A percentile compares a stretch with the other conserved stretches of the same genome.
These are phyloP conservation scores for Desmodus rotundus DNA, from an alignment of 2,113 vertebrate species.

Conservation along the genomic window DNA sequence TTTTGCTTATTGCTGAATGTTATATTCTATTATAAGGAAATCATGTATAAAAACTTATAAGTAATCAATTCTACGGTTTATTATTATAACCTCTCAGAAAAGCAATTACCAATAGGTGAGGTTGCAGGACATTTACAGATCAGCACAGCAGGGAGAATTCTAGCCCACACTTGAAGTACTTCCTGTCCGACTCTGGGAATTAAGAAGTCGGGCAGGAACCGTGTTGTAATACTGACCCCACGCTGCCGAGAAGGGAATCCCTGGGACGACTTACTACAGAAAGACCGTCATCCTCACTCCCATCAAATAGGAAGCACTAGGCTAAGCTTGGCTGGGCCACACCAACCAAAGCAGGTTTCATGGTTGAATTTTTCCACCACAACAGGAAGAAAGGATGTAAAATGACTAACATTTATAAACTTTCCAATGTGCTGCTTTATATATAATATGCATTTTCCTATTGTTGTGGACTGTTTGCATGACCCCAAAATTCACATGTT, in stretches of 20 bases:
- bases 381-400: neutral
- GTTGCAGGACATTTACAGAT: neutral
- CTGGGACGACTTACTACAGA: neutral
- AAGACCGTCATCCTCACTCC: neutral
- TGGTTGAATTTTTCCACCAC: neutral
- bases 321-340: neutral
- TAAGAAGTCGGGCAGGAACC: neutral
- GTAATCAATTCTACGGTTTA: constrained; percentile 11
- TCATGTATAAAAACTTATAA: neutral
- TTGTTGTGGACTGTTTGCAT: neutral
- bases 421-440: neutral
- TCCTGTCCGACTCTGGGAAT: neutral
- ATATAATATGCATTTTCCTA: neutral
- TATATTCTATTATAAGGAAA: neutral
- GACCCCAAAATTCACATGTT: neutral
- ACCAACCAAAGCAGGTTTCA: neutral
- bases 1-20: neutral
- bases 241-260: neutral
- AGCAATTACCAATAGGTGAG: neutral
- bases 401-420: neutral
- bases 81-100: neutral
- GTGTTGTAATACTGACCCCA: neutral
- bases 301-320: neutral
- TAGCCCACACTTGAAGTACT: neutral
- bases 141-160: neutral